Base-by-base conservation (phyloP, 2,888 invertebrate species). In the Amiota communis region DNA sequence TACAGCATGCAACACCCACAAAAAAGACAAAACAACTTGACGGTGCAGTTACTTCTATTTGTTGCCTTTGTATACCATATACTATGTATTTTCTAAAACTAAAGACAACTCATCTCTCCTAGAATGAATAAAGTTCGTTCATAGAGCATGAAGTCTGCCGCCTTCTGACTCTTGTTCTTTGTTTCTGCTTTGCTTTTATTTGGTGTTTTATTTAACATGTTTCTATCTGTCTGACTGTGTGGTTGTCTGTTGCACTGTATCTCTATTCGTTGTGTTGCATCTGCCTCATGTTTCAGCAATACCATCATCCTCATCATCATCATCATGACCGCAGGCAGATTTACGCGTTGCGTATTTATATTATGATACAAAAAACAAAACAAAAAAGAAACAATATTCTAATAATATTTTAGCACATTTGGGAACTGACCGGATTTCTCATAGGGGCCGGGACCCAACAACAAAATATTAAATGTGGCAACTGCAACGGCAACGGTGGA, bases 361-460 rank as follows among this genome's bases (percentile, higher is more conserved):
- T 6, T 0, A n/a, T 8, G 1, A 23, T 2, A 23, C 23, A 23
- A 23, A 23, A 23, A 23, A 23, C 53, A n/a, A 12, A n/a, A 53
- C 4, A 36, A 36, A 36, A 36, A 36, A 36, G 6, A 36, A 36
- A 36, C 36, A 15, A 68, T 20, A 51, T 68, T 68, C 67, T 68
- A 68, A 68, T 68, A 68, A 68, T 68, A 68, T 68, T 53, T 68
- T 68, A 68, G 67, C 53, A 51, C 67, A 68, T 68, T 68, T 68
- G 48, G 36, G 36, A 65, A 65, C 15, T 53, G 51, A 68, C 67
- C 67, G 67, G 53, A 17, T 51, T n/a, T n/a, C 15, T 12, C 59
- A 53, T 13, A 13, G 53, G 53, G 53, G 36, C 36, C 36, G 36
- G 36, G 36, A 36, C 36, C 36, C 2, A 36, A 6, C 36, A 2